Evolutionary conservation across 2,797 vertebrate species (phyloP).

Genomic region (Apogon hyalosoma): DNA sequence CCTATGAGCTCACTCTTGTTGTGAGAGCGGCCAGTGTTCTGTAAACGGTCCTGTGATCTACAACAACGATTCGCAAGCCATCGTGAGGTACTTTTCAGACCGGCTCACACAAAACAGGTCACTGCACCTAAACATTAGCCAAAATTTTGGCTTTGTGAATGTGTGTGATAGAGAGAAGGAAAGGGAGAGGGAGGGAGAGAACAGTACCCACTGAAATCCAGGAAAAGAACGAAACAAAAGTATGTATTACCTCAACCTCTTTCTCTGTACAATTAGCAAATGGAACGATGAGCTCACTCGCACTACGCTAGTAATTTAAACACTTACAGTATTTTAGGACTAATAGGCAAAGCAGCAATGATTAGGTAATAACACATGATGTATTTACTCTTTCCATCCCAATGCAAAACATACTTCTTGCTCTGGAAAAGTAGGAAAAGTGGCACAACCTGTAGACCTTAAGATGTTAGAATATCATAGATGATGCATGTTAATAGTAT

Average conservation of each 20-base stretch:
- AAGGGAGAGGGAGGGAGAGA: not conserved
- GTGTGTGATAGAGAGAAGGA: constrained; percentile 9
- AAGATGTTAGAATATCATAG: too few species aligned
- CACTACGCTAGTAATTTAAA: constrained; percentile 27
- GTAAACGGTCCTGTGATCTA: constrained; percentile 56
- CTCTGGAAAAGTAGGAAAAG: too few species aligned
- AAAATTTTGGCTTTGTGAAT: constrained; percentile 17
- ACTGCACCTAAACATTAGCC: constrained; percentile 50
- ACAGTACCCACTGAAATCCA: constrained; percentile 21
- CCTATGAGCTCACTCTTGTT: constrained; percentile 70
- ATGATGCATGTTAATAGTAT: too few species aligned
- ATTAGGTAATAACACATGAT: constrained; percentile 16
- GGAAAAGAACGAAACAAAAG: constrained; percentile 41
- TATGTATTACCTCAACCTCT: constrained; percentile 43
- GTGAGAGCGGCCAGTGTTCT: constrained; percentile 58
- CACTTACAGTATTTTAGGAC: constrained; percentile 16
- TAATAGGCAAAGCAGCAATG: constrained; percentile 12
- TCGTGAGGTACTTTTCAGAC: constrained; percentile 40
- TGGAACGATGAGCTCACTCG: constrained; percentile 70
- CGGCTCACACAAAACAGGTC: constrained; percentile 62
- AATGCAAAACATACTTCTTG: not conserved
- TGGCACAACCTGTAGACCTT: too few species aligned
- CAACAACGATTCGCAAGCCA: constrained; percentile 47
- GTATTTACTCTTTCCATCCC: constrained; percentile 2
- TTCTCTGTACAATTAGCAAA: constrained; percentile 57